A percentile compares a stretch with the other conserved stretches of the same genome.
Evolutionary conservation across 2,797 vertebrate genomes (phyloP).

Genomic region (Sarcoramphus papa): DNA sequence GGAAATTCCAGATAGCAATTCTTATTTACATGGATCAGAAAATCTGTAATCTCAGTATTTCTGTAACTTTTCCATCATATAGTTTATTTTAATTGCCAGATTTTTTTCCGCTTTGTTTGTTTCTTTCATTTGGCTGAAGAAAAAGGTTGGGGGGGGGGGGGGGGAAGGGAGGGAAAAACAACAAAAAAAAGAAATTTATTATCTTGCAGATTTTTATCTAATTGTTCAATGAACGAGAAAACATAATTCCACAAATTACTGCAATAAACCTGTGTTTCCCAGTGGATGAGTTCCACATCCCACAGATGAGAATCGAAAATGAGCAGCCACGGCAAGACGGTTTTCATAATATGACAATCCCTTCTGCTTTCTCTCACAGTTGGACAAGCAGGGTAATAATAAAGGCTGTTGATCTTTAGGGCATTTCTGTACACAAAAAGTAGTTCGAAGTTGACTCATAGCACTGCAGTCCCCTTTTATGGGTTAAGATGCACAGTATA

Average conservation of each 20-base stretch:
- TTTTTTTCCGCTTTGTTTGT: background rate
- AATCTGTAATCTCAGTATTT: background rate
- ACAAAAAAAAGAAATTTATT: background rate
- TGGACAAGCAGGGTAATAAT: background rate
- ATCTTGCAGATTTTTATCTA: background rate
- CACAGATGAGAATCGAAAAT: background rate
- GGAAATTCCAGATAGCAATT: background rate
- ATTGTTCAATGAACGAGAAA: background rate
- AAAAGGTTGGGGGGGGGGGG: background rate
- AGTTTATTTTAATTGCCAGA: background rate
- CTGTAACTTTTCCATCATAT: background rate
- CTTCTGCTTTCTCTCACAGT: background rate
- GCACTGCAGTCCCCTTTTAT: background rate
- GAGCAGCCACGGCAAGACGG: background rate
- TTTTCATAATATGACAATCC: background rate
- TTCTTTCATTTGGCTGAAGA: background rate
- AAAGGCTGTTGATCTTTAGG: background rate
- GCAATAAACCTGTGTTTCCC: background rate
- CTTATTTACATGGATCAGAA: background rate
- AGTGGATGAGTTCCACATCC: background rate
- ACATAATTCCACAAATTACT: background rate
- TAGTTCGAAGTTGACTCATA: background rate
- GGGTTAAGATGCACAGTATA: background rate
- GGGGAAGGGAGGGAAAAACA: fast-evolving
- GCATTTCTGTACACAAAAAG: background rate